Conservation (phyloP, 1,140 invertebrate genomes). For the Pantala flavescens region DNA sequence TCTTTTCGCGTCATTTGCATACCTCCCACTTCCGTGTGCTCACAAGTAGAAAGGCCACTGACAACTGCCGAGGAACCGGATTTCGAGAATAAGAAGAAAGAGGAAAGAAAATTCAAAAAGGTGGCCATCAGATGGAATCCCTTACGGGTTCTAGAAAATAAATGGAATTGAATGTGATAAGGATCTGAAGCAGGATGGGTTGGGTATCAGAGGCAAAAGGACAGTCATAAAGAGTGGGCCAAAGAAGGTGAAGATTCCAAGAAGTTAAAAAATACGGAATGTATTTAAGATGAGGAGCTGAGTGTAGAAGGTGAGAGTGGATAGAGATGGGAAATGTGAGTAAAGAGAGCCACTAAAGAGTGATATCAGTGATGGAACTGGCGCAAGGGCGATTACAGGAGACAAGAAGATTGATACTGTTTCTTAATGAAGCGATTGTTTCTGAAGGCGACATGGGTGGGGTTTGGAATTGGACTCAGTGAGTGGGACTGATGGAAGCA, state of each 20-base stretch:
- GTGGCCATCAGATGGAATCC: background rate
- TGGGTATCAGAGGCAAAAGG: background rate
- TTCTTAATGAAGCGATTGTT: slow-evolving; percentile 10
- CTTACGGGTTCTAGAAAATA: background rate
- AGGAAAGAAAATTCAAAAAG: background rate
- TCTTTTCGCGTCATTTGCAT: background rate
- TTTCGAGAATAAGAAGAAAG: background rate
- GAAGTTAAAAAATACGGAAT: background rate
- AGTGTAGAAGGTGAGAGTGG: background rate
- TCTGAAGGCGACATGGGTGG: background rate
- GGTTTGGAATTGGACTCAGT: background rate
- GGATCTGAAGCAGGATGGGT: background rate
- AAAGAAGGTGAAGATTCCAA: background rate
- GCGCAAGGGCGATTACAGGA: slow-evolving; percentile 1
- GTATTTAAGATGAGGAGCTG: background rate
- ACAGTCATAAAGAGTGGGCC: background rate
- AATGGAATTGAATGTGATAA: background rate
- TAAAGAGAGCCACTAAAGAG: background rate
- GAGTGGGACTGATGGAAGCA: background rate
- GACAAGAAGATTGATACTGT: slow-evolving; percentile 9
- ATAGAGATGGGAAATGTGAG: background rate
- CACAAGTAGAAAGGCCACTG: background rate
- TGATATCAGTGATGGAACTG: too few species aligned
- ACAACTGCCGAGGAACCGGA: background rate
- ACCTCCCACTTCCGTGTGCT: background rate